Evolutionary conservation across 2,888 invertebrate genomes (phyloP), one percentile per base, ranked within the genome.

Genomic region (Charanyca ferruginea): DNA sequence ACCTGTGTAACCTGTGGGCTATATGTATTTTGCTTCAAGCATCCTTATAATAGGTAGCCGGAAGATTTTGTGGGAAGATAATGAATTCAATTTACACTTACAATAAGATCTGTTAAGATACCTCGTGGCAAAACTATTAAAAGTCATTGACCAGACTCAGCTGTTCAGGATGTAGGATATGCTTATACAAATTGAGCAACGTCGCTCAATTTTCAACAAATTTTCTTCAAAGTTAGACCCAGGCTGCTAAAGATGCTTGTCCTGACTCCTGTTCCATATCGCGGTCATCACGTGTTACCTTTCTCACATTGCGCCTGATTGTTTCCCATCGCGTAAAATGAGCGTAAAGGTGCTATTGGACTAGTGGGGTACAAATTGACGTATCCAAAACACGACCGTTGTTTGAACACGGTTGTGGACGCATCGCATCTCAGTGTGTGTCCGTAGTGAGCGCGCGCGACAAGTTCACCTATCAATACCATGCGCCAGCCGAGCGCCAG

Each of bases 351-450:
- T 74, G 71, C 70, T 77, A 76, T 83, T 79, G 66, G 82, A 81
- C 85, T 88, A 93, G 92, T 91, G 92, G 91, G 93, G 93, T 89
- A 83, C 69, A 79, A 79, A 83, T 86, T 83, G 85, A 82, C 83
- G 85, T 86, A 89, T 85, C 86, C 89, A 88, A 91, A 93, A 89
- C 91, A 90, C 90, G 91, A 90, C 79, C 79, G 87, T 80, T 79
- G 86, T 86, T 80, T 83, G 86, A 77, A 76, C 81, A 80, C 77
- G 75, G 78, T 77, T 57, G 79, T 73, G 80, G 79, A 73, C 78
- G 83, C 68, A 79, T 79, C 87, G 85, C 89, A 90, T 91, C 91
- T 93, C 93, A 93, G 94, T 93, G 88, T 90, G 89, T 85, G 90
- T 87, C 83, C 83, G 88, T 85, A 80, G 88, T 85, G 88, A 89